Conservation (phyloP, 2,113 vertebrate species). For the Terrapene triunguis region DNA sequence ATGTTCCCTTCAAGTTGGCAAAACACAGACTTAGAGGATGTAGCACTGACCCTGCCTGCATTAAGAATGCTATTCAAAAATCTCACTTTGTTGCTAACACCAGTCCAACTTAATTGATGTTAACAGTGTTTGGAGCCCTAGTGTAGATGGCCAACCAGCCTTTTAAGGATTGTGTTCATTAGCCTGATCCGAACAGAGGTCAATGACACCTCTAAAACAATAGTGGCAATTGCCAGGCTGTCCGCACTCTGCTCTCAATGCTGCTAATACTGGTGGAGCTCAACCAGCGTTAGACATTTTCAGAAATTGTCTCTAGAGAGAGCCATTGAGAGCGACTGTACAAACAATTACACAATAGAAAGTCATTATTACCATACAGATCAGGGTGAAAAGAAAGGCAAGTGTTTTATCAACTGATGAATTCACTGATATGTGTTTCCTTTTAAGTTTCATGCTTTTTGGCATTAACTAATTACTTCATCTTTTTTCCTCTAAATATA, state of each 20-base stretch:
- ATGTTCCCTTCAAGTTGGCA: background rate
- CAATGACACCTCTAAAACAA: constrained; percentile 60
- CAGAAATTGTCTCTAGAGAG: background rate
- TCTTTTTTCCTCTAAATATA: background rate
- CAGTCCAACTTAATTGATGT: background rate
- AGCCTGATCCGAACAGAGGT: constrained; percentile 43
- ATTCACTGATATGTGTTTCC: background rate
- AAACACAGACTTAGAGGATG: background rate
- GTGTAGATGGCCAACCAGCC: background rate
- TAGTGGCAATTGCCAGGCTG: constrained; percentile 39
- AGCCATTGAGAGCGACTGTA: background rate
- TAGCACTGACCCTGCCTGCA: background rate
- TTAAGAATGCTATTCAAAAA: background rate
- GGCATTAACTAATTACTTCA: background rate
- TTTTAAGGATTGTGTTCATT: constrained; percentile 3
- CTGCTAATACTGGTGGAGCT: constrained; percentile 26
- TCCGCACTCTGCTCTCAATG: background rate
- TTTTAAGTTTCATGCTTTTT: constrained; percentile 8
- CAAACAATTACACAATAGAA: background rate
- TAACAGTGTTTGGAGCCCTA: background rate
- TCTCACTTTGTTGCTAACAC: background rate
- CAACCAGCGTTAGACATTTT: constrained; percentile 23
- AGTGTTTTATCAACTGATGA: background rate
- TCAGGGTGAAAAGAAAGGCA: background rate
- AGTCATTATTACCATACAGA: background rate